These are phyloP conservation scores for Moxostoma hubbsi DNA, from an alignment of 2,797 vertebrate genomes.

Conservation along the genomic window DNA sequence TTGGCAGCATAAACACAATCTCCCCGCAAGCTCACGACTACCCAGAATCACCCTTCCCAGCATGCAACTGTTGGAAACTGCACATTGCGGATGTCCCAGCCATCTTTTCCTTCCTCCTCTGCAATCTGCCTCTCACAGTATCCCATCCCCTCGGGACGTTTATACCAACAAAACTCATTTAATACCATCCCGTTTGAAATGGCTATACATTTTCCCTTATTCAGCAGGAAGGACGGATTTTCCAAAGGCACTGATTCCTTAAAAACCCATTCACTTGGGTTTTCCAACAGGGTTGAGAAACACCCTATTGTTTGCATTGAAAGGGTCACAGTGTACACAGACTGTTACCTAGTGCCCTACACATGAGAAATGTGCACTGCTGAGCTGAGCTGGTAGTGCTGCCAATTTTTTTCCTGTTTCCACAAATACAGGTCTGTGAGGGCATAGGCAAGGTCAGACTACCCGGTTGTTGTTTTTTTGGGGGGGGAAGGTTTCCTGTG, in stretches of 20 bases:
- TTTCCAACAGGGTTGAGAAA: conserved; percentile 29
- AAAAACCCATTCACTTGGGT: conserved; percentile 21
- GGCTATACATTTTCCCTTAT: conserved; percentile 22
- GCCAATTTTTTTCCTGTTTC: background rate
- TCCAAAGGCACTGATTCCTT: conserved; percentile 21
- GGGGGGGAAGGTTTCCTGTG: conserved; percentile 9
- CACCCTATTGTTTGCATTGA: conserved; percentile 27
- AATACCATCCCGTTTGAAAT: conserved; percentile 6
- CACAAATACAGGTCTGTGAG: conserved; percentile 11
- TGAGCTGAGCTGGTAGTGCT: background rate
- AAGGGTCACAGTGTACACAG: conserved; percentile 21
- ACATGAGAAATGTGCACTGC: background rate
- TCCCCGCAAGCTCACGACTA: too few species aligned
- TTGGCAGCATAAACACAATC: too few species aligned
- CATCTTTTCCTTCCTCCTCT: conserved; percentile 62
- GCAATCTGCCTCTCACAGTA: conserved; percentile 58
- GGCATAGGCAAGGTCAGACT: background rate
- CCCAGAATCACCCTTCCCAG: conserved; percentile 54
- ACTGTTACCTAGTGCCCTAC: conserved; percentile 1
- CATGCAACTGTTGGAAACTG: conserved; percentile 63
- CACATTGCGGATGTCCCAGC: conserved; percentile 53
- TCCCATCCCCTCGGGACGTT: background rate
- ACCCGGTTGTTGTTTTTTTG: background rate
- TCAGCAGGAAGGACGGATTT: conserved; percentile 32
- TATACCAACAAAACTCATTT: conserved; percentile 29